Base-by-base conservation (phyloP, 2,113 vertebrate species). In the Morone chrysops region DNA sequence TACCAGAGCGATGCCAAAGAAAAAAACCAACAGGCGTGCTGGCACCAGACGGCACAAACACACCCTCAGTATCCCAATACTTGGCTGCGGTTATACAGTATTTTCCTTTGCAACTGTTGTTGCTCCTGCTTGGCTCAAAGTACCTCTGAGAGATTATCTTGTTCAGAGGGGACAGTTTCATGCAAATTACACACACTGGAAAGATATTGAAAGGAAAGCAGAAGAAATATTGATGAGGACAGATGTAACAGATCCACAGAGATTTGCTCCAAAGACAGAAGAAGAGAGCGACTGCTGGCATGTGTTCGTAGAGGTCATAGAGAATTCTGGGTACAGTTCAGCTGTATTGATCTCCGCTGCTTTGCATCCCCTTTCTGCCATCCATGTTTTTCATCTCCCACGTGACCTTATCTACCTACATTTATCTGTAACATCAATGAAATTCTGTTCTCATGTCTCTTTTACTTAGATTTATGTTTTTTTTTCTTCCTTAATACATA, bases 61-160 rank as follows among this genome's bases (percentile, higher is more conserved):
- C 10, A 74, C 69, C 11, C 57, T 8, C 60, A 43, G 40, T 2
- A 31, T 75, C 53, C 41, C 0, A 3, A 56, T 54, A 50, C 61
- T 80, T 85, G 82, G 79, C 75, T 80, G 8, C 41, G 66, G 56
- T 14, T 36, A 65, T 3, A 13, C 54, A 8, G 31, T n/a, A 1
- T 59, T 85, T 31, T 83, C 72, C 82, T 70, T 66, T 83, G 72
- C 76, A 83, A 81, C 82, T 80, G 84, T 56, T 78, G 61, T 20
- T 60, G 78, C 62, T 59, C 66, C 78, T 36, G 53, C 38, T 81
- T 81, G 76, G 73, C 69, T 81, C 63, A 4, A 2, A 9, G 41
- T 5, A 2, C 22, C 54, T 81, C 22, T 45, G 61, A 36, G 71
- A 80, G 72, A 84, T 84, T 65, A 89, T 75, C 62, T 60, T 72